Conservation (phyloP, 2,888 invertebrate genomes). For the Myathropa florea region DNA sequence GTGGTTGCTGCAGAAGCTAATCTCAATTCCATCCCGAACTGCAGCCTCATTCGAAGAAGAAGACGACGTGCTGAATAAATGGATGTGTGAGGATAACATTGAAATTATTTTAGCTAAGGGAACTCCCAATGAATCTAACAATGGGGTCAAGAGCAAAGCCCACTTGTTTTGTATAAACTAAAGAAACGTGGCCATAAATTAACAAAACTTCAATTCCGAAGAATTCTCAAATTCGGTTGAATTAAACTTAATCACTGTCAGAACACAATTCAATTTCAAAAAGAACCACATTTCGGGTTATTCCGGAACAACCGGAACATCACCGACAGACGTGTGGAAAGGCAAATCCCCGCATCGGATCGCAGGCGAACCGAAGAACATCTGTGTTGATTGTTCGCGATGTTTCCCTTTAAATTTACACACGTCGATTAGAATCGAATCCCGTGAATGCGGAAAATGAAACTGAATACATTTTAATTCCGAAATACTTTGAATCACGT, state of each 20-base stretch:
- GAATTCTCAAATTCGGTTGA: background rate
- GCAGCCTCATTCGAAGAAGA: no score
- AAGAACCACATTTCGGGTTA: background rate
- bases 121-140: background rate
- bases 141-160: background rate
- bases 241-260: background rate
- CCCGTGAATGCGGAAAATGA: background rate
- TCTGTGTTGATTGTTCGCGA: background rate
- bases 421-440: background rate
- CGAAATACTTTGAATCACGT: background rate
- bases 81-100: no score
- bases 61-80: no score
- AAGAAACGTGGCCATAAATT: background rate
- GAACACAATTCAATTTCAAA: background rate
- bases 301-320: background rate
- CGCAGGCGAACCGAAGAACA: background rate
- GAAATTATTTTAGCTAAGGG: no score
- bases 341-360: background rate
- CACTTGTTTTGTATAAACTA: background rate
- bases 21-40: no score
- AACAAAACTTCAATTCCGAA: background rate
- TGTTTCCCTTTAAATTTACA: background rate
- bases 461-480: background rate
- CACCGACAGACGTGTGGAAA: background rate
- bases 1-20: no score